These are phyloP conservation scores for Planococcus citri DNA, from an alignment of 1,140 invertebrate species.

Conservation along the genomic window DNA sequence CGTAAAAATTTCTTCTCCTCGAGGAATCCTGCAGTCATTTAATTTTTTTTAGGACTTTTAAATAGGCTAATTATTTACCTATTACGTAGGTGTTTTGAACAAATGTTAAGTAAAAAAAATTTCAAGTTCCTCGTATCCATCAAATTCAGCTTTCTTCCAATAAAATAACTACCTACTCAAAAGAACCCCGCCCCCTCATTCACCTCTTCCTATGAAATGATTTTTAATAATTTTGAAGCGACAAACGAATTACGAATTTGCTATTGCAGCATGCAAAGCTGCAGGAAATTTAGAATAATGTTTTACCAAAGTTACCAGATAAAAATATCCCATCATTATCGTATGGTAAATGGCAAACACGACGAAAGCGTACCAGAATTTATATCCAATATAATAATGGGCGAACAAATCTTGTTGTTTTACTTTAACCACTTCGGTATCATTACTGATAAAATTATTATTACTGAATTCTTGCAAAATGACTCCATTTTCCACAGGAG, in stretches of 20 bases:
- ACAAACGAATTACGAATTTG: neutral
- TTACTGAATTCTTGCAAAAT: neutral
- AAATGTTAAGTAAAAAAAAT: no score
- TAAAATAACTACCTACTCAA: no score
- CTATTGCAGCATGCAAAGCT: neutral
- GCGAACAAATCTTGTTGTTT: neutral
- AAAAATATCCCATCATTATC: neutral
- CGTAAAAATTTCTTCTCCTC: no score
- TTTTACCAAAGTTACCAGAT: neutral
- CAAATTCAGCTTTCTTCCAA: no score
- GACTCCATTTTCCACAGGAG: neutral
- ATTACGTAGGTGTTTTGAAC: no score
- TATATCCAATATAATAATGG: neutral
- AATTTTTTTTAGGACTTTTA: no score
- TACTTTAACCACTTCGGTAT: neutral
- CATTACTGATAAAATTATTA: neutral
- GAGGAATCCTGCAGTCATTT: no score
- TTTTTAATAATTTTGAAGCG: no score
- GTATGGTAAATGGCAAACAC: neutral
- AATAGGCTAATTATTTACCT: no score
- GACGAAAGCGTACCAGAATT: neutral
- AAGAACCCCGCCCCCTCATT: no score
- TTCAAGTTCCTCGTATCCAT: no score
- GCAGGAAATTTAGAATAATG: neutral
- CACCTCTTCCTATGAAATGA: no score